Conservation (phyloP, 2,888 invertebrate species). For the Polydrusus cervinus region DNA sequence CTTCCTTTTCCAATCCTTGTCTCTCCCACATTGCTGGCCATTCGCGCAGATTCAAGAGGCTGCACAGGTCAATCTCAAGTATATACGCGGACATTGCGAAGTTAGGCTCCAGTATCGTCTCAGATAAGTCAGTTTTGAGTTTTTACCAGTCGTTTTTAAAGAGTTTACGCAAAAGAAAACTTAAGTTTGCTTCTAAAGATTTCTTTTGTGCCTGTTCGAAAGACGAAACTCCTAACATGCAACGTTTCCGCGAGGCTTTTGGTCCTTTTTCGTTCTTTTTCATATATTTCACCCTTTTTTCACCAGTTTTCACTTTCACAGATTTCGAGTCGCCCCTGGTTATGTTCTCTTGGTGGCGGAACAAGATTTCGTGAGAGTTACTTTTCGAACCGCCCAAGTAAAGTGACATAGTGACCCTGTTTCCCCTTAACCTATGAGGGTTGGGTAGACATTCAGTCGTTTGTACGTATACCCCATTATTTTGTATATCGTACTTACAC, state of each 20-base stretch:
- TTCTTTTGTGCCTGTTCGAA: slow-evolving; percentile 47
- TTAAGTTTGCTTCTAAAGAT: slow-evolving; percentile 49
- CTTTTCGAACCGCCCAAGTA: slow-evolving; percentile 53
- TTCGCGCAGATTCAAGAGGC: slow-evolving; percentile 31
- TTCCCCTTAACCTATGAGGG: slow-evolving; percentile 70
- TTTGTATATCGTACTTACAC: slow-evolving; percentile 44
- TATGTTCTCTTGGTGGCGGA: slow-evolving; percentile 78
- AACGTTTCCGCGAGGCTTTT: slow-evolving; percentile 52
- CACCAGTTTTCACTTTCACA: slow-evolving; percentile 64
- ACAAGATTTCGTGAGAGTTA: slow-evolving; percentile 78
- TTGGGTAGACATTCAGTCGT: slow-evolving; percentile 57
- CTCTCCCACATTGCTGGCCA: slow-evolving; percentile 38
- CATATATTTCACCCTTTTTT: slow-evolving; percentile 61
- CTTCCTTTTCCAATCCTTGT: slow-evolving; percentile 52
- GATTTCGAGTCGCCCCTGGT: slow-evolving; percentile 73
- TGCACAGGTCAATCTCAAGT: slow-evolving; percentile 40
- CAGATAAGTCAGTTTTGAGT: slow-evolving; percentile 41
- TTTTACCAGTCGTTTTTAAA: slow-evolving; percentile 47
- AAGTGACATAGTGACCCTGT: slow-evolving; percentile 64
- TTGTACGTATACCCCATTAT: slow-evolving; percentile 35
- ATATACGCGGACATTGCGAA: slow-evolving; percentile 46
- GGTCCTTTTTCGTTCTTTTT: slow-evolving; percentile 61
- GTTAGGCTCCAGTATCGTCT: slow-evolving; percentile 35
- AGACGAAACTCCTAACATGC: slow-evolving; percentile 48
- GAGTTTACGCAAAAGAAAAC: slow-evolving; percentile 48